These are phyloP conservation scores for Alcedo quadribrachys DNA, from an alignment of 2,797 vertebrate genomes.

Conservation along the genomic window DNA sequence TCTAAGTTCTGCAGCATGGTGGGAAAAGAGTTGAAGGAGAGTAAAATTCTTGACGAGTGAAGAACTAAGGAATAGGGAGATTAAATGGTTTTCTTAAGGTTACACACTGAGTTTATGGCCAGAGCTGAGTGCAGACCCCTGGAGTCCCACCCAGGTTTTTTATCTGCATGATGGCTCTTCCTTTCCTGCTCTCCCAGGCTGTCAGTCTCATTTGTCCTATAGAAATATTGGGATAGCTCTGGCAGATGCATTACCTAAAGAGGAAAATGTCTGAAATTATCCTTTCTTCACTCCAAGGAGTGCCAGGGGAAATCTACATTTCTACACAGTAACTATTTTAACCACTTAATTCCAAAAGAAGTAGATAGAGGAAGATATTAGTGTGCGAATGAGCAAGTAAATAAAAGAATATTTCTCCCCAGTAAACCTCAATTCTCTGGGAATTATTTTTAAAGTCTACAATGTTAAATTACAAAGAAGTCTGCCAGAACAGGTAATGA, in stretches of 20 bases:
- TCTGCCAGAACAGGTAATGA: conserved; percentile 50
- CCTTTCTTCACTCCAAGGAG: conserved; percentile 29
- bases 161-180: neutral
- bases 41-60: neutral
- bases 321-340: conserved; percentile 7
- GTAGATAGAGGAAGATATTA: conserved; percentile 31
- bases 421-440: conserved; percentile 40
- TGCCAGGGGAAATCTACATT: conserved; percentile 47
- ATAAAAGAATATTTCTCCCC: conserved; percentile 59
- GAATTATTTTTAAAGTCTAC: conserved; percentile 50
- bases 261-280: conserved; percentile 36
- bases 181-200: conserved; percentile 20
- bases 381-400: conserved; percentile 62
- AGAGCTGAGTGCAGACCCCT: neutral
- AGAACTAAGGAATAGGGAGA: neutral
- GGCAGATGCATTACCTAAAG: conserved; percentile 41
- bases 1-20: neutral
- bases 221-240: conserved; percentile 30
- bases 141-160: neutral
- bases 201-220: conserved; percentile 27
- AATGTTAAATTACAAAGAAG: conserved; percentile 32
- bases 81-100: conserved; percentile 13
- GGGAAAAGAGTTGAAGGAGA: neutral
- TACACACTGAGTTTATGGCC: neutral
- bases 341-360: conserved; percentile 49